Percentiles rank a stretch among this genome's conserved stretches.
These are phyloP conservation scores for Glandiceps talaboti DNA, from an alignment of 53 echinoderm and acorn worm genomes.

Conservation along the genomic window DNA sequence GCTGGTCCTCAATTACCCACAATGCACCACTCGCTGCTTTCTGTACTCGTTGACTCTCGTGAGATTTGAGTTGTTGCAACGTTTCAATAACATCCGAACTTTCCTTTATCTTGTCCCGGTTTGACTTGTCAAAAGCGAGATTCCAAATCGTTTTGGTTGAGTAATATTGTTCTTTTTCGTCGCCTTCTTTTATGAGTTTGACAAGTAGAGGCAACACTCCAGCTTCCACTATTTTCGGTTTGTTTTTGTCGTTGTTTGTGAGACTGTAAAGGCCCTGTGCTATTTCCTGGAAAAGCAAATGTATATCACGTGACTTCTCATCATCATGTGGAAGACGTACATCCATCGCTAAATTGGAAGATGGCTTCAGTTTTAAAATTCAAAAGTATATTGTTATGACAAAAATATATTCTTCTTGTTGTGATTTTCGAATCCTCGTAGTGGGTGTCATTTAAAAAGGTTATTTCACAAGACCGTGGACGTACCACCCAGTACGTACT, in stretches of 20 bases:
- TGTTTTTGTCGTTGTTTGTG: constrained; percentile 63
- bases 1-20: constrained; percentile 37
- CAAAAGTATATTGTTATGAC: too few relatives aligned
- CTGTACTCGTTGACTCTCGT: constrained; percentile 30
- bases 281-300: constrained; percentile 62
- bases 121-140: constrained; percentile 40
- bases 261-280: constrained; percentile 63
- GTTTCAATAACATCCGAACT: constrained; percentile 27
- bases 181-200: constrained; percentile 44
- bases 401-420: too few relatives aligned
- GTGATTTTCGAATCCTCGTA: too few relatives aligned
- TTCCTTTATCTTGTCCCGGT: constrained; percentile 28
- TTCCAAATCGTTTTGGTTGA: constrained; percentile 88
- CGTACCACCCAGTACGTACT: too few relatives aligned
- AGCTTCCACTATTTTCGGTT: constrained; percentile 49
- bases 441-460: too few relatives aligned
- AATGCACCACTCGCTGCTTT: constrained; percentile 76
- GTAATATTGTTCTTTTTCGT: constrained; percentile 47
- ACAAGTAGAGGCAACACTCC: constrained; percentile 54
- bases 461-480: too few relatives aligned
- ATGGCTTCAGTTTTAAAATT: too few relatives aligned
- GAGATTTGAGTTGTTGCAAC: constrained; percentile 31
- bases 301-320: too few relatives aligned
- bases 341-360: too few relatives aligned
- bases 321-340: too few relatives aligned